A percentile compares a stretch with the other conserved stretches of the same genome.
These are phyloP conservation scores for Euplagia quadripunctaria DNA, from an alignment of 2,888 invertebrate genomes.

Conservation along the genomic window DNA sequence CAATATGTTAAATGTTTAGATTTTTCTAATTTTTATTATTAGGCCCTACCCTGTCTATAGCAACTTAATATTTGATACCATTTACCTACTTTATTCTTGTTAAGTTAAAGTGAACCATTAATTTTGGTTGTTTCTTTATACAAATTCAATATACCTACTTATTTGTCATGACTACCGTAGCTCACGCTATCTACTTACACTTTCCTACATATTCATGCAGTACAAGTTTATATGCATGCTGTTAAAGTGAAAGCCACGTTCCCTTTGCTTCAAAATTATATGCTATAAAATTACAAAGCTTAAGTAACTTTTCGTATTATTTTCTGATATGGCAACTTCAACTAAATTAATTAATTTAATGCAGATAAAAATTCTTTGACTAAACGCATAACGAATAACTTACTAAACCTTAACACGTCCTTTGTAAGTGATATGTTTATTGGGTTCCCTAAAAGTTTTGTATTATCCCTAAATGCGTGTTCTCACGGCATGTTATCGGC, in stretches of 20 bases:
- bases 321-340: neutral
- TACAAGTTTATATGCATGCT: constrained; percentile 33
- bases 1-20: constrained; percentile 33
- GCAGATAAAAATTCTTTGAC: neutral
- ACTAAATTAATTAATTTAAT: neutral
- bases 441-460: constrained; percentile 60
- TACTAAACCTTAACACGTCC: constrained; percentile 47
- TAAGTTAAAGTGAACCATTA: neutral
- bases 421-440: constrained; percentile 63
- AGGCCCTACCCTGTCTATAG: neutral
- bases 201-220: constrained; percentile 31
- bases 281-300: constrained; percentile 14
- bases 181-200: constrained; percentile 39
- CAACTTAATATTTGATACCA: neutral
- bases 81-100: neutral
- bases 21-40: neutral
- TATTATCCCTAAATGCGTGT: constrained; percentile 68
- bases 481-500: constrained; percentile 78
- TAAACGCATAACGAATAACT: neutral
- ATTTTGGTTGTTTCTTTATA: constrained; percentile 32
- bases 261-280: constrained; percentile 23
- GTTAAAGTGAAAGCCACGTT: constrained; percentile 24
- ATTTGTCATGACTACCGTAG: no score
- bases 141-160: constrained; percentile 35
- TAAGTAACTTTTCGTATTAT: neutral